Base-by-base conservation (phyloP, 2,888 invertebrate species). In the Watsonalla cultraria region DNA sequence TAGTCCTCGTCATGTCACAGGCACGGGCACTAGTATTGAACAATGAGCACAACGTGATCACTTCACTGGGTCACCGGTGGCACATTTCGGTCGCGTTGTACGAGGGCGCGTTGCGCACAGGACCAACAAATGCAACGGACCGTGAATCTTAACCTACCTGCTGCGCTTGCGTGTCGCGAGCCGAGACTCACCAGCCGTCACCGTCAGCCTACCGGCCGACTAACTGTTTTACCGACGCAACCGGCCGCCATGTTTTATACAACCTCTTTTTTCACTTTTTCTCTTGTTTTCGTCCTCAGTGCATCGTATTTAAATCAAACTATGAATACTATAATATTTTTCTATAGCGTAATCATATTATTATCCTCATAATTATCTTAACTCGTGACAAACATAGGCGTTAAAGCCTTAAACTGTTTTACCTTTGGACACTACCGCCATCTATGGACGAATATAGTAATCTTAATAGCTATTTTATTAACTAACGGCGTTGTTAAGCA, bases 101-200 rank as follows among this genome's bases (percentile, higher is more conserved):
- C 64, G 74, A 80, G 81, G 83, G 79, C 80, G 83, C 83, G 82
- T 78, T 76, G 76, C 82, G 80, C 87, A 82, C 78, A 82, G 84
- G 78, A 82, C 80, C 79, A 82, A 76, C 87, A 86, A 89, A 84
- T 88, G 89, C 89, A 86, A 76, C 84, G 76, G 87, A 89, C 80
- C 90, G 87, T 90, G 80, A 87, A 88, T 79, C 78, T 82, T 90
- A 89, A 89, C 90, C 89, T 90, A 90, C 89, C 90, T 90, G 89
- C 76, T 76, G 82, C 86, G 88, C 84, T 86, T 86, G 90, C 90
- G 90, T 90, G 90, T 90, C 87, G 81, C 74, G 72, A 64, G 69
- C 63, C 76, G 65, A 75, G 67, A 55, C 42, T 42, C 9, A 61
- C 64, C 66, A 61, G 64, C 68, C 9, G 45, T 24, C 34, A 47